Evolutionary conservation across 2,888 invertebrate species (phyloP).

Genomic region (Drosophila subsilvestris): DNA sequence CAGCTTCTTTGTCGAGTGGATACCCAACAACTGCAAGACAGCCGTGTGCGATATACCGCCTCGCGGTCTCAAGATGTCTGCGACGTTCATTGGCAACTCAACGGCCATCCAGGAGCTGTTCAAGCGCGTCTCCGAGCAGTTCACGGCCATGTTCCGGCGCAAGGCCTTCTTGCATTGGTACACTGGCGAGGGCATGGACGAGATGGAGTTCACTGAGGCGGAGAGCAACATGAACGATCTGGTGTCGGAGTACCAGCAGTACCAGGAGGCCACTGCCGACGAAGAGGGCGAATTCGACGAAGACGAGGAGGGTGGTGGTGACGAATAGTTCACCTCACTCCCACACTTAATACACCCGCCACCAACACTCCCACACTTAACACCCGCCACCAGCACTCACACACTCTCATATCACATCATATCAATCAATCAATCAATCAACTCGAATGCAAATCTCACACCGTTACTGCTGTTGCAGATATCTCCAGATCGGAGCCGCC

Average conservation of each 20-base stretch:
- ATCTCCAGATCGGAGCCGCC: neutral
- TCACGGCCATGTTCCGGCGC: conserved; percentile 97
- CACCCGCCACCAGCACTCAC: neutral
- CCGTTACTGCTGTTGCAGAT: neutral
- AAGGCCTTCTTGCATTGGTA: conserved; percentile 99
- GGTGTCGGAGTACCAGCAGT: conserved; percentile 97
- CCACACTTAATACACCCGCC: neutral
- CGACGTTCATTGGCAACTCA: conserved; percentile 96
- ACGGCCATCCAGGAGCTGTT: conserved; percentile 97
- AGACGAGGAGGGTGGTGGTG: conserved; percentile 84
- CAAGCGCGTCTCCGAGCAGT: conserved; percentile 95
- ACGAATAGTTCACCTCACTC: conserved; percentile 68
- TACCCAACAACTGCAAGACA: conserved; percentile 97
- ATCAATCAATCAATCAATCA: neutral
- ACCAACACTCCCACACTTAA: neutral
- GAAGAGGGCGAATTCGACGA: conserved; percentile 93
- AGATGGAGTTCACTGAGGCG: conserved; percentile 98
- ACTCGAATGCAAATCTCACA: neutral
- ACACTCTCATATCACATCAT: neutral
- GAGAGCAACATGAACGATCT: conserved; percentile 98
- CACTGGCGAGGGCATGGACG: conserved; percentile 98
- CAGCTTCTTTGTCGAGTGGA: conserved; percentile 95
- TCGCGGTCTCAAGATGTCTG: conserved; percentile 96
- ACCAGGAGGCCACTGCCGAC: conserved; percentile 94
- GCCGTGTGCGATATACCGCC: conserved; percentile 96